Evolutionary conservation across 2,888 invertebrate species (phyloP).

Genomic region (Drosophila pseudotalamancana): DNA sequence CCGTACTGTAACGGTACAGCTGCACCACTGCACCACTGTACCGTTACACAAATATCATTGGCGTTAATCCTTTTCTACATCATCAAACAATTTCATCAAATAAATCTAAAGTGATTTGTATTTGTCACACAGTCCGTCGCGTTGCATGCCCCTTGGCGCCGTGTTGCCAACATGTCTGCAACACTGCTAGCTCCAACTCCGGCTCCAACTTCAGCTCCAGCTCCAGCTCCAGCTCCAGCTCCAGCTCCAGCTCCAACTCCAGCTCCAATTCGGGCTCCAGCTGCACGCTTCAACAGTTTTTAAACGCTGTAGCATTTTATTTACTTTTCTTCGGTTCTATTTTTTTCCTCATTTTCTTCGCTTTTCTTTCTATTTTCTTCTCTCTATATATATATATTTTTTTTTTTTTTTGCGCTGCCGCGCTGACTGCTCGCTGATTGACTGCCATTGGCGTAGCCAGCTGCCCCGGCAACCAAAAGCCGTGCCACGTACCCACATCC

Average conservation of each 20-base stretch:
- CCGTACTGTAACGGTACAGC: background rate
- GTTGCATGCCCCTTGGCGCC: conserved; percentile 22
- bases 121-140: conserved; percentile 73
- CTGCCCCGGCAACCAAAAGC: conserved; percentile 17
- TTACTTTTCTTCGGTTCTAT: conserved; percentile 49
- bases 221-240: conserved; percentile 1
- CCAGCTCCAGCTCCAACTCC: conserved; percentile 1
- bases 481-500: conserved; percentile 31
- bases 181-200: conserved; percentile 33
- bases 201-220: background rate
- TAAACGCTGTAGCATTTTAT: conserved; percentile 60
- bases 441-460: conserved; percentile 46
- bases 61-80: conserved; percentile 79
- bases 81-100: conserved; percentile 80
- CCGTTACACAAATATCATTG: conserved; percentile 72
- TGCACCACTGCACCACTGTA: conserved; percentile 1
- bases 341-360: conserved; percentile 40
- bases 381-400: too few species aligned
- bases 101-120: conserved; percentile 79
- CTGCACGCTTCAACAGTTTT: conserved; percentile 63
- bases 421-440: conserved; percentile 61
- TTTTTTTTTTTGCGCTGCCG: conserved; percentile 15
- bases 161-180: conserved; percentile 55
- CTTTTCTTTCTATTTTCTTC: conserved; percentile 6
- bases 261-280: conserved; percentile 11